A percentile compares a stretch with the other conserved stretches of the same genome.
Conservation (phyloP, 2,797 vertebrate genomes). For the Rhinogobio ventralis region DNA sequence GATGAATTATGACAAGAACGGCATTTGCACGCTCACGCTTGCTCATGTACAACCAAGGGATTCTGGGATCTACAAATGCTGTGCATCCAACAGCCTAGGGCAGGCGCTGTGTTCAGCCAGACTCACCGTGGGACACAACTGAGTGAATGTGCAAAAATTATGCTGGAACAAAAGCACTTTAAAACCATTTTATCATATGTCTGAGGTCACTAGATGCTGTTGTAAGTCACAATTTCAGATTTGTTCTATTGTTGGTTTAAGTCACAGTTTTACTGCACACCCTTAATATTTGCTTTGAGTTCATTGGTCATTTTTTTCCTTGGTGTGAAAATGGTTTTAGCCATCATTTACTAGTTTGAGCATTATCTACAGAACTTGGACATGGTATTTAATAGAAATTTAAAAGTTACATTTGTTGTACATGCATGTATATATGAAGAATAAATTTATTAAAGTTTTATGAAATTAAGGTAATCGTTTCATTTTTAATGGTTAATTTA, state of each 20-base stretch:
- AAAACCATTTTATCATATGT: background rate
- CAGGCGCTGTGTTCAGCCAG: constrained; percentile 70
- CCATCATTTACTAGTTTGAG: background rate
- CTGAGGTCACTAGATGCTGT: background rate
- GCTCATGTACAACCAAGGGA: constrained; percentile 68
- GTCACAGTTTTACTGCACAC: background rate
- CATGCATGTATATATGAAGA: background rate
- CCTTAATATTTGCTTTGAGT: background rate
- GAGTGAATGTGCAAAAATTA: background rate
- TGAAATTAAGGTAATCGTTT: background rate
- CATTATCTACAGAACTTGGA: background rate
- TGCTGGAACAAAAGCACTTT: background rate
- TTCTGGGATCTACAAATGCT: constrained; percentile 79
- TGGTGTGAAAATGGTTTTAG: background rate
- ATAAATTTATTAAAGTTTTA: background rate
- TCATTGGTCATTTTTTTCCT: background rate
- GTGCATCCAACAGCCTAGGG: constrained; percentile 72
- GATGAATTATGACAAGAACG: constrained; percentile 70
- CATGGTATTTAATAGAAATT: background rate
- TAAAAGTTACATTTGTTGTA: constrained; percentile 7
- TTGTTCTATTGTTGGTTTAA: background rate
- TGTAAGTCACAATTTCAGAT: background rate
- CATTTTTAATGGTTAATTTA: background rate
- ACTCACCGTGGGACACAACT: constrained; percentile 59
- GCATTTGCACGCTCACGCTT: constrained; percentile 77